Base-by-base conservation (phyloP, 2,888 invertebrate species). In the Macaria notata region DNA sequence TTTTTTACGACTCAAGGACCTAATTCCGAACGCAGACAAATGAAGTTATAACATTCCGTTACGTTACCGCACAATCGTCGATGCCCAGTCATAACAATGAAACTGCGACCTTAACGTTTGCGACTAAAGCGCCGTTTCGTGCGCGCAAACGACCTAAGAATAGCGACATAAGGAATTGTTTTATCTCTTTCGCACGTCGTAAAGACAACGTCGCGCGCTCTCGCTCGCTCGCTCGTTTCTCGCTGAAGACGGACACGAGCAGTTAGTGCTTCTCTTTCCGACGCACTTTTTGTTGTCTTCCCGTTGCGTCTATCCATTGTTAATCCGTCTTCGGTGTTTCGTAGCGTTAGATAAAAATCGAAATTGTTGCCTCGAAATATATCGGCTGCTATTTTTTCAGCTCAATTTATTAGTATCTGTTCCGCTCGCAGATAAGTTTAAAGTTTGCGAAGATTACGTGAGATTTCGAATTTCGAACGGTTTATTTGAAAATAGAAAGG, bases 151-250 rank as follows among this genome's bases (percentile, higher is more conserved):
- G 83, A 81, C 86, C 86, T 86, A 88, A 88, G 89, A 88, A 90
- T 84, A 87, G 89, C 84, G 83, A 88, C 89, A 84, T 89, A 89
- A 90, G 88, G 89, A 89, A 89, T 86, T 86, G 84, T 84, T 88
- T 84, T 88, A 88, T 88, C 91, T 90, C 91, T 84, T 86, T 90
- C 88, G 79, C 88, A 86, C 89, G 81, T 88, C 84, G 80, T 88
- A 84, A 89, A 87, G 83, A 86, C 80, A 75, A 60, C 71, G 78
- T 88, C 76, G 77, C 75, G 79, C 80, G 76, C 72, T 73, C 88
- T 87, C 86, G 72, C 80, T 90, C 81, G 69, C 70, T 70, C 74
- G 81, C 79, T 83, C 83, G 85, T 84, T 85, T 81, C 84, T 78
- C 77, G 72, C 76, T 78, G 81, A 83, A 80, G 85, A 84, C 84